Conservation (phyloP, 2,888 invertebrate species). For the Tipula lateralis region DNA sequence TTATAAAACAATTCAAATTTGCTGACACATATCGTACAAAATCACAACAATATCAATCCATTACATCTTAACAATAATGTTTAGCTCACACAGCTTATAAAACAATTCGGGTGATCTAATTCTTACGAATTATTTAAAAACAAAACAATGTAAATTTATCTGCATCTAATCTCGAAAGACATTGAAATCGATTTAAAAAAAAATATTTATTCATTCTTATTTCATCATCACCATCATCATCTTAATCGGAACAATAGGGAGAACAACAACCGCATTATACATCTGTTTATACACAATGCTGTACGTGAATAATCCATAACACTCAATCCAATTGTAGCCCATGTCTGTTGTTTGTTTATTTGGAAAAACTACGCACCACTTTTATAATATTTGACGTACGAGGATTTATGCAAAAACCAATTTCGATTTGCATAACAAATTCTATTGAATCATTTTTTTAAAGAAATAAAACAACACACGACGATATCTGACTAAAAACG, state of each 20-base stretch:
- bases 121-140: not conserved
- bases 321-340: not conserved
- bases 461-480: not conserved
- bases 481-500: not conserved
- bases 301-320: not conserved
- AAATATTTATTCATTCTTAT: not conserved
- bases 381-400: not conserved
- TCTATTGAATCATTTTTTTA: not conserved
- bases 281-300: not conserved
- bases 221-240: not conserved
- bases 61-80: not conserved
- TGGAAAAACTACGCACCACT: not conserved
- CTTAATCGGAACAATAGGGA: not conserved
- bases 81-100: not conserved
- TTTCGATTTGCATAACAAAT: not conserved
- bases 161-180: not conserved
- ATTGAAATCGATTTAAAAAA: not conserved
- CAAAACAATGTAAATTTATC: not conserved
- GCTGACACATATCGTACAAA: not conserved
- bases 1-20: not conserved
- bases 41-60: not conserved
- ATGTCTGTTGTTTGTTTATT: not conserved
- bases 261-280: not conserved
- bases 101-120: constrained; percentile 11
- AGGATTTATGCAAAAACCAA: not conserved